These are phyloP conservation scores for Xanthorhoe designata DNA, from an alignment of 2,888 invertebrate species.

Conservation along the genomic window DNA sequence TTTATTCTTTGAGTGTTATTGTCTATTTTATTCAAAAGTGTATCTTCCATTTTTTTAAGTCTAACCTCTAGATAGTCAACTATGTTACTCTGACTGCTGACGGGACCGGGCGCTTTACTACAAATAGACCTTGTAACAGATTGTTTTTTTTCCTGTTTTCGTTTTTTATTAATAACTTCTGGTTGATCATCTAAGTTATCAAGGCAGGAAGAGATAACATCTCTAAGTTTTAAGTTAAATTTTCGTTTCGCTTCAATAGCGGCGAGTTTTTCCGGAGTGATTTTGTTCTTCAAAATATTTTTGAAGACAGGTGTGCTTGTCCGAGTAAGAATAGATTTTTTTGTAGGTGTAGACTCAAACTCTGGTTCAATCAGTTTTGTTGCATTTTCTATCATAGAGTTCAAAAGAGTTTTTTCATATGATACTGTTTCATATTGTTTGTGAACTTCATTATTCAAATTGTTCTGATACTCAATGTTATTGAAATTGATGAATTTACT, in stretches of 20 bases:
- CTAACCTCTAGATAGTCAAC: conserved; percentile 67
- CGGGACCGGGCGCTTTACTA: conserved; percentile 43
- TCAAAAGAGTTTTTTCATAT: conserved; percentile 6
- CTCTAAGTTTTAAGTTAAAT: conserved; percentile 75
- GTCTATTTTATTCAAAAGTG: conserved; percentile 69
- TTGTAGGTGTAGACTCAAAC: conserved; percentile 7
- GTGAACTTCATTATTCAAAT: neutral
- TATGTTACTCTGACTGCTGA: conserved; percentile 52
- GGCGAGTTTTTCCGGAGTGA: conserved; percentile 69
- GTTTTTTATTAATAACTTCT: conserved; percentile 31
- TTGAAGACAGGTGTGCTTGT: conserved; percentile 21
- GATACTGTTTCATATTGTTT: conserved; percentile 8
- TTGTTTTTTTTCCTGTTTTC: conserved; percentile 19
- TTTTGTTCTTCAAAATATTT: conserved; percentile 50
- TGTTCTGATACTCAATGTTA: conserved; percentile 13
- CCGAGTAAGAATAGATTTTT: conserved; percentile 15
- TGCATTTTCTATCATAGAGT: conserved; percentile 13
- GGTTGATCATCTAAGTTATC: conserved; percentile 58
- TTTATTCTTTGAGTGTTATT: conserved; percentile 68
- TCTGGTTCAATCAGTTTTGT: conserved; percentile 9
- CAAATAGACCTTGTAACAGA: neutral
- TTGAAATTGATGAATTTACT: conserved; percentile 9
- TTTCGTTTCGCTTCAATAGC: conserved; percentile 73
- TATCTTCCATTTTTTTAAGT: conserved; percentile 70
- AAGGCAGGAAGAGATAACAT: conserved; percentile 69